Conservation (phyloP, 2,888 invertebrate species). For the Aquatica leii region DNA sequence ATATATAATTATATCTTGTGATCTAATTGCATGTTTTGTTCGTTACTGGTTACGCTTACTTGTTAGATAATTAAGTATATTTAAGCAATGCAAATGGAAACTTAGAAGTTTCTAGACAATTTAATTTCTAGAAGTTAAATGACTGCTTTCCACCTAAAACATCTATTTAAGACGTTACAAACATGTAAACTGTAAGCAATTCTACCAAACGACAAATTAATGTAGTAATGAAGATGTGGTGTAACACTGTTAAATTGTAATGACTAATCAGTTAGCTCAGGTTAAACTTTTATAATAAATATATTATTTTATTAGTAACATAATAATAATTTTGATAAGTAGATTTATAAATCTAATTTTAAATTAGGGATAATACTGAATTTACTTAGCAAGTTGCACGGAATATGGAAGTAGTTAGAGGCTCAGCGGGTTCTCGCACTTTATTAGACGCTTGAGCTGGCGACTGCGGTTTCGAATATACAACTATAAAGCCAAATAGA, state of each 20-base stretch:
- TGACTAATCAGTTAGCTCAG: not conserved
- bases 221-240: not conserved
- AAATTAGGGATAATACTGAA: slow-evolving; percentile 27
- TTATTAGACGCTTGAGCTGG: slow-evolving; percentile 51
- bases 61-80: too few species aligned
- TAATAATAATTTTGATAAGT: not conserved
- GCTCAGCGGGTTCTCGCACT: slow-evolving; percentile 48
- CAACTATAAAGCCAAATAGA: slow-evolving; percentile 53
- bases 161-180: slow-evolving; percentile 6
- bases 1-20: too few species aligned
- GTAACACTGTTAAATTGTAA: not conserved
- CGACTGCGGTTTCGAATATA: slow-evolving; percentile 50
- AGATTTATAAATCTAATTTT: slow-evolving; percentile 25
- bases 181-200: slow-evolving; percentile 7
- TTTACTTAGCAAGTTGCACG: slow-evolving; percentile 25
- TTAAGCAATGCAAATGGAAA: too few species aligned
- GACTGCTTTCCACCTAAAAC: slow-evolving; percentile 4
- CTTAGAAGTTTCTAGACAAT: slow-evolving; percentile 4
- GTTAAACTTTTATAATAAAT: not conserved
- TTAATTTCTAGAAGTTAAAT: slow-evolving; percentile 1
- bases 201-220: slow-evolving; percentile 8
- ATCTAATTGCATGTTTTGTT: too few species aligned
- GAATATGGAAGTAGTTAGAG: slow-evolving; percentile 39
- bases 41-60: too few species aligned
- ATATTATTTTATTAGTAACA: not conserved